These are phyloP conservation scores for Hermetia illucens DNA, from an alignment of 1,140 invertebrate species.

Conservation along the genomic window DNA sequence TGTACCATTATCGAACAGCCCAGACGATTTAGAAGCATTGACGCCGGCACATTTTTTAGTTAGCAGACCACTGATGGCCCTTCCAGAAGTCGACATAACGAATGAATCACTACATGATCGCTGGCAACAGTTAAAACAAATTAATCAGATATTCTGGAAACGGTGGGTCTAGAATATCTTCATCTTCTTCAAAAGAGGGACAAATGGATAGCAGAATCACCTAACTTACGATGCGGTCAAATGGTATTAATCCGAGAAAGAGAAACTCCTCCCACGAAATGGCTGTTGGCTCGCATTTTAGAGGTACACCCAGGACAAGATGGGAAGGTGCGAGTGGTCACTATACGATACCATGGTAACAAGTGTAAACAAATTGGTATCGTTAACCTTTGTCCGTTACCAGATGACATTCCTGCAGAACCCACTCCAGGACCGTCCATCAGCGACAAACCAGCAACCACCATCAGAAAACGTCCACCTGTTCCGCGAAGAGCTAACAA, in stretches of 20 bases:
- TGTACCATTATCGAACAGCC: slow-evolving; percentile 11
- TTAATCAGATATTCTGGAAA: slow-evolving; percentile 3
- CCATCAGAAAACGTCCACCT: too few relatives aligned
- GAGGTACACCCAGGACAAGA: slow-evolving; percentile 11
- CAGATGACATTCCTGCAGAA: too few relatives aligned
- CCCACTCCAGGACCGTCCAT: too few relatives aligned
- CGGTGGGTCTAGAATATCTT: too few relatives aligned
- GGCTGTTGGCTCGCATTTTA: slow-evolving; percentile 12
- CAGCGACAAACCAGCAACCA: too few relatives aligned
- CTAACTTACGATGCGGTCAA: slow-evolving; percentile 5
- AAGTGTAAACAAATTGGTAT: too few relatives aligned
- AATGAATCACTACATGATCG: background rate
- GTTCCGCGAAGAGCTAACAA: too few relatives aligned
- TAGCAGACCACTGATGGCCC: slow-evolving; percentile 13
- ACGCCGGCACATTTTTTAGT: slow-evolving; percentile 25
- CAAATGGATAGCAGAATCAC: slow-evolving; percentile 1
- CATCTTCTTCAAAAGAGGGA: too few relatives aligned
- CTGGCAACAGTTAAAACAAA: background rate
- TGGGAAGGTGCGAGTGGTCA: slow-evolving; percentile 6
- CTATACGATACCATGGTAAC: too few relatives aligned
- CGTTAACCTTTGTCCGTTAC: too few relatives aligned
- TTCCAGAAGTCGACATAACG: slow-evolving; percentile 11
- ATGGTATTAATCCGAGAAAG: slow-evolving; percentile 18
- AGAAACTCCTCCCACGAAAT: slow-evolving; percentile 14
- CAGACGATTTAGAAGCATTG: slow-evolving; percentile 10